Evolutionary conservation across 2,113 vertebrate species (phyloP).

Genomic region (Callospermophilus lateralis): DNA sequence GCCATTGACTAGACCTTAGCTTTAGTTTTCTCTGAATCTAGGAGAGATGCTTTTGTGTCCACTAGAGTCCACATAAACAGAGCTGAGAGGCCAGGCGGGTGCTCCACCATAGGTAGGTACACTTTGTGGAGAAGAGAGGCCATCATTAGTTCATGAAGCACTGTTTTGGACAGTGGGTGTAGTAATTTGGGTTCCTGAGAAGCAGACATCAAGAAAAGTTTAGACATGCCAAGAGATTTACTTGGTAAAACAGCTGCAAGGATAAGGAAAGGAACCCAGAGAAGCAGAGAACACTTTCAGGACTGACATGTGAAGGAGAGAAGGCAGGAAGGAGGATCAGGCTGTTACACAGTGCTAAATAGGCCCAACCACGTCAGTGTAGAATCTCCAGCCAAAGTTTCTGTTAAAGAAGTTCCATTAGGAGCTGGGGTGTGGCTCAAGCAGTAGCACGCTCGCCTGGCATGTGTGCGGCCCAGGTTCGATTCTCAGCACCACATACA

Average conservation of each 20-base stretch:
- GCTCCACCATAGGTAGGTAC: not conserved
- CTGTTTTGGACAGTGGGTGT: not conserved
- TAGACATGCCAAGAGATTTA: not conserved
- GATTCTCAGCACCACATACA: no score
- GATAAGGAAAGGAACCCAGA: not conserved
- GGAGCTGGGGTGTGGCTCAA: no score
- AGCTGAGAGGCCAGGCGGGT: not conserved
- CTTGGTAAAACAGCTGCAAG: not conserved
- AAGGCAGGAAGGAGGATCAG: not conserved
- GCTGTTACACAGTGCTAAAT: not conserved
- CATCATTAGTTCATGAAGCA: not conserved
- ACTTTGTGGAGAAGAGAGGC: not conserved
- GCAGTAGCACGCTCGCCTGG: no score
- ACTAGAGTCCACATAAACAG: slow-evolving; percentile 73
- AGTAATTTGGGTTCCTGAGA: not conserved
- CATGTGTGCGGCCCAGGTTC: no score
- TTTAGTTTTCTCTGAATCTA: slow-evolving; percentile 78
- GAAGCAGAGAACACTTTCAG: not conserved
- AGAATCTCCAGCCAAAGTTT: not conserved
- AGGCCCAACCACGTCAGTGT: not conserved
- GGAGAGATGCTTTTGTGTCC: slow-evolving; percentile 85
- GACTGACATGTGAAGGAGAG: not conserved
- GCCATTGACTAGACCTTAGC: not conserved
- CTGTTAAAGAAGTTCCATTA: not conserved
- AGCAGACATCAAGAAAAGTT: not conserved